Conservation (phyloP, 1,140 invertebrate genomes). For the Caenorhabditis elegans region WBcel235 BX284606.5:11298501-11299000, state of each 20-base stretch:
- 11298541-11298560: slow-evolving; percentile 96
- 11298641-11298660: slow-evolving; percentile 86
- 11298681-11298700: slow-evolving; percentile 92
- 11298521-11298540: slow-evolving; percentile 85
- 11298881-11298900: slow-evolving; percentile 91
- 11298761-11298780: slow-evolving; percentile 87
- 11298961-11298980: slow-evolving; percentile 84
- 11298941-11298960: slow-evolving; percentile 72
- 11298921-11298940: slow-evolving; percentile 74
- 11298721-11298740: slow-evolving; percentile 82
- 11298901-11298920: slow-evolving; percentile 82
- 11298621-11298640: slow-evolving; percentile 88
- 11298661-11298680: slow-evolving; percentile 87
- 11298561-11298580: slow-evolving; percentile 90
- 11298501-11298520: slow-evolving; percentile 79
- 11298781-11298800: slow-evolving; percentile 90
- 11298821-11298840: slow-evolving; percentile 78
- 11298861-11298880: slow-evolving; percentile 74
- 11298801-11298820: slow-evolving; percentile 83
- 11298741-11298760: slow-evolving; percentile 98
- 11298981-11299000: slow-evolving; percentile 91
- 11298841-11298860: slow-evolving; percentile 79
- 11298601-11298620: slow-evolving; percentile 76
- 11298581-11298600: slow-evolving; percentile 84
- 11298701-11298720: slow-evolving; percentile 84